A percentile compares a stretch with the other conserved stretches of the same genome.
Evolutionary conservation across 2,113 vertebrate species (phyloP).

Genomic region (Eolophus roseicapilla): DNA sequence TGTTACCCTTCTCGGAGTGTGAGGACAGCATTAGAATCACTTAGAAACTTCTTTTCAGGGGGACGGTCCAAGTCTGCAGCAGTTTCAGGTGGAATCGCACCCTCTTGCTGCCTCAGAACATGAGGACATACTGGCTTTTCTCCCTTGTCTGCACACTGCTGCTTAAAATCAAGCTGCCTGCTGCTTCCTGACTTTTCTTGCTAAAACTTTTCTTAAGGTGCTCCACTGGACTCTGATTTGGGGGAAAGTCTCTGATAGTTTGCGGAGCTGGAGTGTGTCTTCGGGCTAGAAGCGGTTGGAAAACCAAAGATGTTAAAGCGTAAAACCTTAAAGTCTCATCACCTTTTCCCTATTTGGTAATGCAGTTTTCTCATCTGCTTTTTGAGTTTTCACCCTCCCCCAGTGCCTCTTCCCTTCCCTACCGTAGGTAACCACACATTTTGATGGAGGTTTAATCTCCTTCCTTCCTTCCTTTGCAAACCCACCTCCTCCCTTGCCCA

Average conservation of each 20-base stretch:
- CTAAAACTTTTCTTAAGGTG: background rate
- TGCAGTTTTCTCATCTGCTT: background rate
- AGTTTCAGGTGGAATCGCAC: background rate
- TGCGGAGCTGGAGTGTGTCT: background rate
- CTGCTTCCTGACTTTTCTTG: background rate
- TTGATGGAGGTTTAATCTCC: constrained; percentile 58
- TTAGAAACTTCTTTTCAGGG: background rate
- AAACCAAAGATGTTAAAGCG: background rate
- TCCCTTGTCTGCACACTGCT: background rate
- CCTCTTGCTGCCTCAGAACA: background rate
- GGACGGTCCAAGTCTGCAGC: background rate
- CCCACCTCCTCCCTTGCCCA: constrained; percentile 40
- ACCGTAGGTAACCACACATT: constrained; percentile 20
- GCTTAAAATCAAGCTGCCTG: background rate
- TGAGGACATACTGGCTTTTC: rapidly evolving
- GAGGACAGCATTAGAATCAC: background rate
- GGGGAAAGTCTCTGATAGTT: background rate
- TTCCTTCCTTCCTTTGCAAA: constrained; percentile 67
- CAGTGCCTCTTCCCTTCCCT: background rate
- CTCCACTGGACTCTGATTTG: background rate
- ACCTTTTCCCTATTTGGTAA: constrained; percentile 12
- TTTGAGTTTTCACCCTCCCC: background rate
- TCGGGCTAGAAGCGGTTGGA: background rate
- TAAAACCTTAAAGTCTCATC: background rate
- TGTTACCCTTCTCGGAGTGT: background rate